phyloP scores from a whole-genome alignment of 2,888 invertebrate species.

The Zootermopsis nevadensis region DNA sequence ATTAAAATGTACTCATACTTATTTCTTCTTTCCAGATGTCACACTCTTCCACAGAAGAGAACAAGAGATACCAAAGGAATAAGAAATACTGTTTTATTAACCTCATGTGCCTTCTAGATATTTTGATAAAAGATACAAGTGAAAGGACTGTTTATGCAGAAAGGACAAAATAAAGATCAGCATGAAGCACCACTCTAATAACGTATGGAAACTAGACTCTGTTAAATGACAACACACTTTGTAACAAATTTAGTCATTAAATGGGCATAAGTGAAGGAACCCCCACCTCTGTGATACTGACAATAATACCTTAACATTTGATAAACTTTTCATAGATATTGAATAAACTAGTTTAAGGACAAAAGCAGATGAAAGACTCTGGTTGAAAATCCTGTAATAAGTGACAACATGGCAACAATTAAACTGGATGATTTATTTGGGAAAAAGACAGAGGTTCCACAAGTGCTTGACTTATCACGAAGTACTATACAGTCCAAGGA shows the following conservation, averaged over 20 bases:
- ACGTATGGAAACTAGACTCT: no score
- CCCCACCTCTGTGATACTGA: neutral
- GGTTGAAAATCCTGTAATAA: neutral
- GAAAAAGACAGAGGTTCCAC: constrained; percentile 86
- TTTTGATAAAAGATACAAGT: neutral
- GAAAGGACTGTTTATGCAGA: neutral
- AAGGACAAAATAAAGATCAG: no score
- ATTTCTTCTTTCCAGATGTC: neutral
- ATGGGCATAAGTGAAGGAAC: neutral
- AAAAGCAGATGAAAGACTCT: neutral
- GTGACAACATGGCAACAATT: constrained; percentile 64
- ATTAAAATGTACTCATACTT: neutral
- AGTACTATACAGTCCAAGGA: constrained; percentile 81
- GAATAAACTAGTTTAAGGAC: neutral
- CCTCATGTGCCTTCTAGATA: neutral
- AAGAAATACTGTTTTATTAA: neutral
- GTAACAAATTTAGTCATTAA: neutral
- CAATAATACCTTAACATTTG: neutral
- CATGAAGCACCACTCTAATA: no score
- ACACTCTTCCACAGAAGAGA: neutral
- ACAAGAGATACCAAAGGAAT: neutral
- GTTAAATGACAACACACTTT: neutral
- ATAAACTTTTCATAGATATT: neutral
- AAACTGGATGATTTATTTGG: constrained; percentile 85
- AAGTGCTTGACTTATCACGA: constrained; percentile 86